Conservation (phyloP, 1,140 invertebrate species). For the Heliconius hermathena region DNA sequence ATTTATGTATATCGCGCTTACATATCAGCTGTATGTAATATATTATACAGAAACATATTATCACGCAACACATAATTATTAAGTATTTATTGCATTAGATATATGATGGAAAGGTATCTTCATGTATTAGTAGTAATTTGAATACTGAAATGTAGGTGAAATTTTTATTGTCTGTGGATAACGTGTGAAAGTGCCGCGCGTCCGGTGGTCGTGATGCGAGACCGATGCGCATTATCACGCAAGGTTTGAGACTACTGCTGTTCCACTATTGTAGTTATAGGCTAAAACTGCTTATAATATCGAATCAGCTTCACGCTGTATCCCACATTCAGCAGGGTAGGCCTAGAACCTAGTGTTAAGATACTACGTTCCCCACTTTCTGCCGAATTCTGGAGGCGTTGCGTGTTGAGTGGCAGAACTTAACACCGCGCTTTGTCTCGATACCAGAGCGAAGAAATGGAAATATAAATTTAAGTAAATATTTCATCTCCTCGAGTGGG, state of each 20-base stretch:
- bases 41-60: neutral
- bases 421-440: too few species aligned
- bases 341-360: too few species aligned
- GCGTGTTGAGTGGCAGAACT: too few species aligned
- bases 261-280: neutral
- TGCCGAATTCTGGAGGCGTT: too few species aligned
- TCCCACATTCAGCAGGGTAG: too few species aligned
- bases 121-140: conserved; percentile 36
- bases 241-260: conserved; percentile 25
- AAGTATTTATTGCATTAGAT: neutral
- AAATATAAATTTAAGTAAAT: too few species aligned
- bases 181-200: conserved; percentile 68
- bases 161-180: conserved; percentile 52
- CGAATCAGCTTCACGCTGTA: too few species aligned
- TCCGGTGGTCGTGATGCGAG: conserved; percentile 55
- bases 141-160: conserved; percentile 61
- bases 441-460: too few species aligned
- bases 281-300: neutral
- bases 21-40: too few species aligned
- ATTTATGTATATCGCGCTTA: too few species aligned
- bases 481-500: too few species aligned
- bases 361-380: too few species aligned
- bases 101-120: conserved; percentile 28
- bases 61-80: neutral
- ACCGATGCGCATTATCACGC: conserved; percentile 55